Base-by-base conservation (phyloP, 64 coral and sea anemone species). In the Trachythela sp. region DNA sequence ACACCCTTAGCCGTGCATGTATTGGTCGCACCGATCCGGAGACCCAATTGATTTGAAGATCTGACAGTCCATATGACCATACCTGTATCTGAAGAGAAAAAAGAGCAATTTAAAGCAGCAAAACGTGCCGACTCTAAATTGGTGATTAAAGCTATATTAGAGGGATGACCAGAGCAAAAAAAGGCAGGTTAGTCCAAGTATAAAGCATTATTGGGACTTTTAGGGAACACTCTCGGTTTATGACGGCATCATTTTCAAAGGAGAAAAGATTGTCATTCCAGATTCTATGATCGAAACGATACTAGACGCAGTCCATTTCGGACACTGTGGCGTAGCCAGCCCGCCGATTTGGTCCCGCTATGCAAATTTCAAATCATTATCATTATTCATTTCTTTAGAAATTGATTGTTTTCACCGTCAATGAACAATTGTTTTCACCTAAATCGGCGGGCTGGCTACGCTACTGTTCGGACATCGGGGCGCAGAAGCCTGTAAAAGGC, bases 201-300 rank as follows among this genome's bases (percentile, higher is more conserved):
- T 70, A 70, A 70, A 70, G 64, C 20, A 22, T 26, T 70, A 70
- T 22, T 70, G 18, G 18, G 20, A 22, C 20, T 70, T 70, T 70
- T 32, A 4, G 24, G 64, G 24, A 32, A 32, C 18, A 70, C 18
- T 70, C 7, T 5, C 64, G 5, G 24, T 70, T 22, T 32, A 70
- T 7, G 64, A 70, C 24, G 64, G 24, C 30, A 22, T 70, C 4
- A 70, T 70, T 7, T 70, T 70, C 24, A 70, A 70, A 32, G 48
- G 85, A 42, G 85, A 86, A 54, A 36, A 42, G 27, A 26, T 86
- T n/a, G 85, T 86, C 27, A 86, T 86, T 48, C 85, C 85, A 14
- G 48, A 31, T 33, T 48, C 38, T 13, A 38, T 87, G 48, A 8
- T 38, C 32, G 27, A 56, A 17, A 45, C 33, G 48, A 56, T 87